Percentiles rank a stretch among this genome's conserved stretches.
Conservation (phyloP, 2,888 invertebrate genomes). For the Ochropleura leucogaster region DNA sequence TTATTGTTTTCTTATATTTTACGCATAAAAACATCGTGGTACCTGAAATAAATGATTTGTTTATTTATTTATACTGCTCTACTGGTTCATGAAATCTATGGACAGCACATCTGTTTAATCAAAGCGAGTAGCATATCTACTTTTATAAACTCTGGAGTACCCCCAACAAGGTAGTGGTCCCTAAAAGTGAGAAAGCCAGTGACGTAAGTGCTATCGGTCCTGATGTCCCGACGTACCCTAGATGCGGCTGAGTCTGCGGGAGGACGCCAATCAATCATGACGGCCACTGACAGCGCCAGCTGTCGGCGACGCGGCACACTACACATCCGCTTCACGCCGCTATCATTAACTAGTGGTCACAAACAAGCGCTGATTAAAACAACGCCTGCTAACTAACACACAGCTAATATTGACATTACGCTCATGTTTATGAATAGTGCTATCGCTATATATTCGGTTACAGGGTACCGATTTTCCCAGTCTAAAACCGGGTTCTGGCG, state of each 20-base stretch:
- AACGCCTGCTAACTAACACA: constrained; percentile 47
- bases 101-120: background rate
- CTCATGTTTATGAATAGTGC: constrained; percentile 19
- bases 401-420: constrained; percentile 29
- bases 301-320: constrained; percentile 54
- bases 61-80: background rate
- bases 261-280: constrained; percentile 75
- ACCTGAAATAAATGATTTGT: no score
- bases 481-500: background rate
- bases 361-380: constrained; percentile 66
- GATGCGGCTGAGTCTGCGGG: constrained; percentile 60
- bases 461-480: background rate
- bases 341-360: constrained; percentile 64
- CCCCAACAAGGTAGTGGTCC: background rate
- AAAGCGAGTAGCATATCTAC: background rate
- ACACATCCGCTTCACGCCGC: constrained; percentile 38
- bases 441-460: background rate
- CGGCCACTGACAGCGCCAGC: constrained; percentile 67
- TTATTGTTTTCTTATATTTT: no score
- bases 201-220: constrained; percentile 40
- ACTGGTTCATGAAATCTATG: background rate
- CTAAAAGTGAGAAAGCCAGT: constrained; percentile 3
- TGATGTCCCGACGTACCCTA: constrained; percentile 46
- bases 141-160: background rate
- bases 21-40: no score